A percentile compares a stretch with the other conserved stretches of the same genome.
These are phyloP conservation scores for Drosophila suzukii DNA, from an alignment of 1,140 invertebrate genomes.

Conservation along the genomic window DNA sequence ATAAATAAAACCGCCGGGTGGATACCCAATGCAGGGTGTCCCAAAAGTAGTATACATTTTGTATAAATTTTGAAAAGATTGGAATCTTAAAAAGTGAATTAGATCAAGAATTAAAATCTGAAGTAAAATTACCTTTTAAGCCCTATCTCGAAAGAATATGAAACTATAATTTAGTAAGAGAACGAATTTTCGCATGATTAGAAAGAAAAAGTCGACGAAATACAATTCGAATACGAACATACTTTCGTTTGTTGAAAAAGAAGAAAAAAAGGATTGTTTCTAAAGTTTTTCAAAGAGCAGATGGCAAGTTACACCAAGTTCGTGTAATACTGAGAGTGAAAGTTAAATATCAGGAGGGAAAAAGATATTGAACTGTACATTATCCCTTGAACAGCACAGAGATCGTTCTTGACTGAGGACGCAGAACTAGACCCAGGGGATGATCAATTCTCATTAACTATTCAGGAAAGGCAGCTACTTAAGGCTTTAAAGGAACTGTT, in stretches of 20 bases:
- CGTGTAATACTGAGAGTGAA: neutral
- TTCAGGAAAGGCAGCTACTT: conserved; percentile 3
- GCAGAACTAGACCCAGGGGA: neutral
- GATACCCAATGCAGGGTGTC: neutral
- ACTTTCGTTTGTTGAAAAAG: neutral
- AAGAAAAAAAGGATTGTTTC: neutral
- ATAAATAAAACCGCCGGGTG: neutral
- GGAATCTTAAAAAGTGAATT: neutral
- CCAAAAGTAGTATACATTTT: neutral
- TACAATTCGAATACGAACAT: conserved; percentile 2
- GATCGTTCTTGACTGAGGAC: neutral
- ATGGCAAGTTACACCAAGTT: neutral
- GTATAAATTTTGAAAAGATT: neutral
- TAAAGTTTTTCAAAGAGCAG: neutral
- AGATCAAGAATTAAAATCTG: neutral
- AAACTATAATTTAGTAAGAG: conserved; percentile 7
- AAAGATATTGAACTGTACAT: neutral
- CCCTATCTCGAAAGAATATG: conserved; percentile 3
- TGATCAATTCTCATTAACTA: neutral
- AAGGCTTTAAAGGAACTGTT: neutral
- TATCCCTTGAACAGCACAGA: conserved; percentile 1
- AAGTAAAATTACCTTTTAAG: conserved; percentile 4
- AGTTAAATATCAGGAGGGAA: conserved; percentile 2
- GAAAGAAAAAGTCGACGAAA: neutral
- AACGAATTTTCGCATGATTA: neutral